phyloP scores from a whole-genome alignment of 2,888 invertebrate species.

The Dryobota labecula region DNA sequence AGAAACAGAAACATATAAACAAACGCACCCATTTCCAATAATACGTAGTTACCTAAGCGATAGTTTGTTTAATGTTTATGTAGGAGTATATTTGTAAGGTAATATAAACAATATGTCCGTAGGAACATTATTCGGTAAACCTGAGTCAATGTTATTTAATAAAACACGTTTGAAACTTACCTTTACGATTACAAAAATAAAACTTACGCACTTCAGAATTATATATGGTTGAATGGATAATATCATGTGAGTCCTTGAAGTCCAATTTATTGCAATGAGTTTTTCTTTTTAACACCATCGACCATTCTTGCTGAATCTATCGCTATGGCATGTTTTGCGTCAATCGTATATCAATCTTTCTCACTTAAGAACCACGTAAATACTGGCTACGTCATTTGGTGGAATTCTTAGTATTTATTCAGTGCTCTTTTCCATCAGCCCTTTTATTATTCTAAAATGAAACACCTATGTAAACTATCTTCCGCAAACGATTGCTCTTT shows the following conservation, averaged over 20 bases:
- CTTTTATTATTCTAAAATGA: constrained; percentile 35
- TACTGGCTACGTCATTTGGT: constrained; percentile 23
- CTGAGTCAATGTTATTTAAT: constrained; percentile 70
- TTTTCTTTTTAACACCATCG: constrained; percentile 31
- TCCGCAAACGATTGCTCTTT: constrained; percentile 14
- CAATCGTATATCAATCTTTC: constrained; percentile 39
- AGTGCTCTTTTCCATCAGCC: constrained; percentile 41
- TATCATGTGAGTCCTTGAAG: constrained; percentile 21
- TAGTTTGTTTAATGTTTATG: constrained; percentile 73
- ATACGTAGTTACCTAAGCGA: constrained; percentile 49
- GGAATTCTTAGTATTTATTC: constrained; percentile 50
- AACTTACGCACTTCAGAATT: constrained; percentile 14
- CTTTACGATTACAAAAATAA: constrained; percentile 49
- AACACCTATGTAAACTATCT: constrained; percentile 4
- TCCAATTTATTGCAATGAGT: constrained; percentile 27
- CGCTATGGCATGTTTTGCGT: constrained; percentile 27
- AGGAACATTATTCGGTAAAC: constrained; percentile 70
- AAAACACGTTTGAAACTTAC: constrained; percentile 68
- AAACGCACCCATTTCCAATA: constrained; percentile 48
- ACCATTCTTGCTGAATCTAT: constrained; percentile 35
- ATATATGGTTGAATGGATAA: constrained; percentile 15
- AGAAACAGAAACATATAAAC: constrained; percentile 53
- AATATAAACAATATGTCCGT: constrained; percentile 73
- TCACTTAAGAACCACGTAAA: constrained; percentile 42
- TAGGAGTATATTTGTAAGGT: constrained; percentile 70